Conservation (phyloP, 1,140 invertebrate species). For the Ganaspis sp. region DNA sequence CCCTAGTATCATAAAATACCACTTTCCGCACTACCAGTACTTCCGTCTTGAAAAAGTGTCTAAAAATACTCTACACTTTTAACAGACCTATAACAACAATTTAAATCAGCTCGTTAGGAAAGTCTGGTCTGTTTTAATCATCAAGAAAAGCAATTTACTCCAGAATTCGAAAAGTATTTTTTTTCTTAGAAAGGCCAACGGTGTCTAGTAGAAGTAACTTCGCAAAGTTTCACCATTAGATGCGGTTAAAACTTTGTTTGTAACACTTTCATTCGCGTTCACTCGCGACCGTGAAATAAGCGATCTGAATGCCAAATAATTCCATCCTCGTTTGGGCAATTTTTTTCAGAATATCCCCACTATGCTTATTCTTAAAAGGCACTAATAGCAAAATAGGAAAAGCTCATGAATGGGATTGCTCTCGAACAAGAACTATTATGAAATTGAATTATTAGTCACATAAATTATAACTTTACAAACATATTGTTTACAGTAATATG, state of each 20-base stretch:
- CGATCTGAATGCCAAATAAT: constrained; percentile 68
- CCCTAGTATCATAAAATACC: too few species aligned
- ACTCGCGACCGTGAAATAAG: constrained; percentile 72
- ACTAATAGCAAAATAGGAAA: neutral
- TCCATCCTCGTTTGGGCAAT: constrained; percentile 51
- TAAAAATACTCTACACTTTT: too few species aligned
- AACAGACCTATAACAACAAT: too few species aligned
- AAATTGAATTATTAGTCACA: neutral
- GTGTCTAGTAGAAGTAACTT: constrained; percentile 52
- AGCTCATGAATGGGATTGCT: neutral
- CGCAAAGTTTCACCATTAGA: constrained; percentile 74
- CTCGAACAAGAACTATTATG: neutral
- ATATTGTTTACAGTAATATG: constrained; percentile 58
- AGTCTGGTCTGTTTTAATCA: neutral
- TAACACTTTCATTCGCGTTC: constrained; percentile 74
- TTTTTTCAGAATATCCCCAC: neutral
- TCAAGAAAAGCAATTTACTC: neutral
- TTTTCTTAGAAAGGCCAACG: neutral
- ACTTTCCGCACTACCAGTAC: too few species aligned
- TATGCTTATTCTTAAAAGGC: too few species aligned
- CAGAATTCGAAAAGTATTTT: neutral
- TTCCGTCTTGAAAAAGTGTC: too few species aligned
- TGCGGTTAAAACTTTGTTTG: constrained; percentile 75
- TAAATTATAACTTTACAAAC: constrained; percentile 19
- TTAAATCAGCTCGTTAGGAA: too few species aligned